phyloP scores from a whole-genome alignment of 1,140 invertebrate species.

The Heliconius hermathena region DNA sequence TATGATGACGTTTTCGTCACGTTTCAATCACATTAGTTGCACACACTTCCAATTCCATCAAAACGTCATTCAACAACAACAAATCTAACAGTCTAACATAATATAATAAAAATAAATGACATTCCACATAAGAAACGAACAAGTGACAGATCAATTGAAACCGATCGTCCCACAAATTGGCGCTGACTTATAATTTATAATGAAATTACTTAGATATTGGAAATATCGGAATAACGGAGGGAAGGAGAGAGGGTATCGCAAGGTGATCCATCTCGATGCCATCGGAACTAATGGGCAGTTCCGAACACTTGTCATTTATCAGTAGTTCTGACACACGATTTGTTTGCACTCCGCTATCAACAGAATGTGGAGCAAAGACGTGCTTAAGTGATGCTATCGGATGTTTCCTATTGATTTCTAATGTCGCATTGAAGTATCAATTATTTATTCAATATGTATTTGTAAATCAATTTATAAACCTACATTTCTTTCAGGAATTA shows the following conservation, averaged over 20 bases:
- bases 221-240: neutral
- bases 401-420: neutral
- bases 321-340: neutral
- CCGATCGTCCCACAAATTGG: neutral
- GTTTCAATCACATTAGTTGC: neutral
- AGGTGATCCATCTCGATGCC: neutral
- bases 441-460: neutral
- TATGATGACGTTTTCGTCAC: neutral
- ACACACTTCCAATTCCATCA: neutral
- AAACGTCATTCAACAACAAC: neutral
- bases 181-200: conserved; percentile 11
- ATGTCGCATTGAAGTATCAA: neutral
- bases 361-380: neutral
- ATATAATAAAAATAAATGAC: conserved; percentile 8
- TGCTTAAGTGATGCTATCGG: conserved; percentile 6
- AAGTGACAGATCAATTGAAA: conserved; percentile 1
- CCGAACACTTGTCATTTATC: conserved; percentile 2
- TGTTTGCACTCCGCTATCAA: conserved; percentile 2
- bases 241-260: neutral
- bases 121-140: neutral
- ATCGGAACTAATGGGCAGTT: neutral
- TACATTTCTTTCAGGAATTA: no score
- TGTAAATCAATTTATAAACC: no score
- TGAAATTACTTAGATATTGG: neutral
- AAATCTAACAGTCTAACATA: neutral